Evolutionary conservation across 2,113 vertebrate species (phyloP).

Genomic region (rat (Rattus norvegicus)): DNA sequence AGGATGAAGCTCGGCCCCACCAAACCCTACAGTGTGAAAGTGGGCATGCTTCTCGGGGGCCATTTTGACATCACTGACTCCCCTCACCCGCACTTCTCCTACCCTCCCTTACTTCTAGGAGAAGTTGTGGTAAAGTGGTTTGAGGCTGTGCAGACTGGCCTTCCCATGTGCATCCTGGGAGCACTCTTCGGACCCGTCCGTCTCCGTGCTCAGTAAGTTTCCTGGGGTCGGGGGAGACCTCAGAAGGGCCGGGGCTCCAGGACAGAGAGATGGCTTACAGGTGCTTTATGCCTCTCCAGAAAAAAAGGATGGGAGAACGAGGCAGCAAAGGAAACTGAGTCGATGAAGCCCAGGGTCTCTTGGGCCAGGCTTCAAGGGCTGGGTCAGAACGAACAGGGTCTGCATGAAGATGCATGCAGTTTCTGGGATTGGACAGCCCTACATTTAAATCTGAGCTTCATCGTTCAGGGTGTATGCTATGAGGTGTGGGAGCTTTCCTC

Average conservation of each 20-base stretch:
- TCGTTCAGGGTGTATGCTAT: neutral
- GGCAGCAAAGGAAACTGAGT: neutral
- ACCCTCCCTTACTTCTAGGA: slow-evolving; percentile 84
- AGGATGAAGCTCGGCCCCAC: neutral
- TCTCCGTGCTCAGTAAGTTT: slow-evolving; percentile 89
- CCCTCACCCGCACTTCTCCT: neutral
- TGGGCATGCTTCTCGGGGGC: accelerated
- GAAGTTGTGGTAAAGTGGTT: slow-evolving; percentile 98
- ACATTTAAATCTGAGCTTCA: neutral
- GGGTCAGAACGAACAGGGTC: neutral
- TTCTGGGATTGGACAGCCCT: neutral
- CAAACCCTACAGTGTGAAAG: neutral
- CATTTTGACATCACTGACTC: accelerated
- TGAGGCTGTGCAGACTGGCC: slow-evolving; percentile 94
- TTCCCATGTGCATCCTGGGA: slow-evolving; percentile 97
- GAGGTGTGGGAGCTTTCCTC: neutral
- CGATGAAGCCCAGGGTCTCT: neutral
- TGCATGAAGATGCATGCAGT: neutral
- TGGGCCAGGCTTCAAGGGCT: neutral
- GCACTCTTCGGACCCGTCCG: slow-evolving; percentile 91
- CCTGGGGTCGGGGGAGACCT: neutral
- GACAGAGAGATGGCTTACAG: neutral
- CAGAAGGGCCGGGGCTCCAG: neutral
- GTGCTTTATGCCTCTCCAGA: neutral
- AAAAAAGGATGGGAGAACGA: neutral